Base-by-base conservation (phyloP, 2,888 invertebrate species). In the Caenorhabditis virilis region DNA sequence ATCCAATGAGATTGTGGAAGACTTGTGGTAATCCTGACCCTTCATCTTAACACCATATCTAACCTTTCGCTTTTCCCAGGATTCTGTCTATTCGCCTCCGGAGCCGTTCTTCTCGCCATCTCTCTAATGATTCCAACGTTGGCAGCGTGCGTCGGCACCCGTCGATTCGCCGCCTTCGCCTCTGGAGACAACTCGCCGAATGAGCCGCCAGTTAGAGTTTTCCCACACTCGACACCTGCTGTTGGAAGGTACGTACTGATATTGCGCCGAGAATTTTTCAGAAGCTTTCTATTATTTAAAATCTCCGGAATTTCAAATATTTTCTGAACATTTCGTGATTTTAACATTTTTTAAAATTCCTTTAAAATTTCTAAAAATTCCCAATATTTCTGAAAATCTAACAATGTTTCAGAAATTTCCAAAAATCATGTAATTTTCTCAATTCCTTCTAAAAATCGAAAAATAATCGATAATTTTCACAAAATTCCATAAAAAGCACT, bases 1-100 rank as follows among this genome's bases (percentile, higher is more conserved):
- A 82, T 46, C 82, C 82, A 18, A 77, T 82, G 80, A 67, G 76
- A 30, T 46, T 69, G 36, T 82, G 79, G 78, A 78, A 82, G 59
- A 69, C 80, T 39, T 48, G 63, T 13, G 79, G 76, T 63, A 22
- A 47, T 35, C n/a, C 13, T 7, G 4, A 23, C 5, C 22, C 33
- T 1, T 23, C 18, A n/a, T 43, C 48, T 47, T 22, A 41, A 1
- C 23, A 4, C 22, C n/a, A 16, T 18, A 5, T 7, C 13, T 23
- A 42, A 20, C 33, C 20, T 43, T 50, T 54, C 39, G 46, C 11
- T 23, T 41, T 41, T 61, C 60, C 35, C 55, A 71, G 79, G 79
- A 13, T 80, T 79, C 66, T 73, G 73, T 45, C 62, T 81, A 45
- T 82, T 82, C 62, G 76, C 82, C 5, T 57, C 70, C 22, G 82